These are phyloP conservation scores for Drosophila virilis DNA, from an alignment of 1,140 invertebrate species.

Conservation along the genomic window DNA sequence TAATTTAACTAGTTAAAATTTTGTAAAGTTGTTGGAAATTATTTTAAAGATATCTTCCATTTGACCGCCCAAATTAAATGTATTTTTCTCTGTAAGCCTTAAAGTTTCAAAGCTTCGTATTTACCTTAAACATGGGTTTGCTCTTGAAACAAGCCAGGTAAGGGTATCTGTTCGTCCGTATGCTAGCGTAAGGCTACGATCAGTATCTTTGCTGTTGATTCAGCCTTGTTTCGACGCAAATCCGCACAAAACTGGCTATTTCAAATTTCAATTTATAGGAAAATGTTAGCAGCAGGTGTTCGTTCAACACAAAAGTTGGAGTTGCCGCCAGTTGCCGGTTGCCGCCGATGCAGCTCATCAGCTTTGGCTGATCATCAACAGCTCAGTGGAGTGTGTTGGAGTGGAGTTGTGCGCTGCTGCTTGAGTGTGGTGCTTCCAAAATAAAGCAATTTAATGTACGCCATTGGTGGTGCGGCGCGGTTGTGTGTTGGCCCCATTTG, in stretches of 20 bases:
- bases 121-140: too few relatives aligned
- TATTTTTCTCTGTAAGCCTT: too few relatives aligned
- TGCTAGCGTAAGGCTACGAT: neutral
- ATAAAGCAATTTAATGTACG: conserved; percentile 82
- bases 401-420: conserved; percentile 27
- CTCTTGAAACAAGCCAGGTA: neutral
- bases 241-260: conserved; percentile 54
- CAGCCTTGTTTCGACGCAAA: conserved; percentile 49
- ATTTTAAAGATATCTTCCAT: too few relatives aligned
- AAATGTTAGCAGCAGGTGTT: conserved; percentile 80
- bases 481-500: conserved; percentile 60
- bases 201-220: conserved; percentile 11
- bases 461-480: conserved; percentile 69
- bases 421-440: conserved; percentile 56
- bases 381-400: conserved; percentile 4
- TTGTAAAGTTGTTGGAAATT: too few relatives aligned
- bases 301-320: conserved; percentile 25
- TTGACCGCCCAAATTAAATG: too few relatives aligned
- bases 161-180: conserved; percentile 9
- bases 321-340: neutral
- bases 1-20: too few relatives aligned
- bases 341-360: conserved; percentile 47
- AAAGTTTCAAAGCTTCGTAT: too few relatives aligned
- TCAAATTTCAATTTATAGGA: conserved; percentile 74
- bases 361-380: conserved; percentile 49